Base-by-base conservation (phyloP, 1,140 invertebrate species). In the Cyphomyrmex costatus region DNA sequence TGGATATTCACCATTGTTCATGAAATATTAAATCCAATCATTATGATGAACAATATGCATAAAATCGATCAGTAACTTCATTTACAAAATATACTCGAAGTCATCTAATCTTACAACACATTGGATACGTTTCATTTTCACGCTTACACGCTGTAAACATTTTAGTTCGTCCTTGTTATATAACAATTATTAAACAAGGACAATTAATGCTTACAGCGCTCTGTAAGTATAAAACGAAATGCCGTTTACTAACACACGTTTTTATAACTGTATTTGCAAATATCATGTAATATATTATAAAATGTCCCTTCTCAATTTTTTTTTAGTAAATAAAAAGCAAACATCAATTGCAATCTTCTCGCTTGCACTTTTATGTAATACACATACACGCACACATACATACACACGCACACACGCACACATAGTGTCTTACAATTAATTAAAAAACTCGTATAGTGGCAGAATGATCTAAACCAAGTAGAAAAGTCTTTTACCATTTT, bases 211-310 rank as follows among this genome's bases (percentile, higher is more conserved):
- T 42, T 42, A 12, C 36, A 42, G 10, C n/a, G 10, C 8, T 3
- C 10, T 12, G 8, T 42, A 42, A 42, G 36, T 42, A 10, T 3
- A 42, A 42, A 42, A 42, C 2, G 36, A 2, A 42, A 42, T 8
- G 36, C 7, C 8, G 36, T 42, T 86, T 80, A 90, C 58, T 66
- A 86, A 89, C 65, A 80, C 80, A 90, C 63, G 66, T 89, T 42
- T 73, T 79, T 88, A 80, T 85, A 73, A 87, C 86, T 88, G 42
- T n/a, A 91, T 90, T 92, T 92, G 53, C 27, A 83, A 80, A 68
- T 60, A 82, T 73, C 53, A 46, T 42, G 27, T 49, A 90, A 88
- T 93, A 93, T n/a, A n/a, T n/a, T n/a, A n/a, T 92, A 92, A 92
- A 93, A 92, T 92, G 87, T 91, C 87, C 76, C 80, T 91, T 68